Base-by-base conservation (phyloP, 1,140 invertebrate genomes). In the Pseudachorutes palmiensis region DNA sequence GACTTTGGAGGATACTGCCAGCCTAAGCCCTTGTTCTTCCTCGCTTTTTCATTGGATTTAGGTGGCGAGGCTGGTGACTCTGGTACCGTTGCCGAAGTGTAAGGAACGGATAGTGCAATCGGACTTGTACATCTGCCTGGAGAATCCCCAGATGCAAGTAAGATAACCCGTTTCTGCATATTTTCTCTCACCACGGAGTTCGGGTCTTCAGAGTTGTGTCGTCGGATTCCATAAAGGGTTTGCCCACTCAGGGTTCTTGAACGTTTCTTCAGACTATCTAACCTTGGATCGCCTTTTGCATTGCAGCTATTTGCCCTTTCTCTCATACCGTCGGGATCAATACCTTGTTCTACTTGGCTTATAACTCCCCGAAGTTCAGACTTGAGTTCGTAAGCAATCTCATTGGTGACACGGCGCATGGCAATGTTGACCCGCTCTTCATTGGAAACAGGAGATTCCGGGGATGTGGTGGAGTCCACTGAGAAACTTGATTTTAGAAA, bases 1-100 rank as follows among this genome's bases (percentile, higher is more conserved):
- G 82, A 82, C 74, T 90, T 91, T 0, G 89, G 86, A 9, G 89
- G 87, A 72, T 85, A 86, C 70, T 87, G 85, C 89, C 90, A 93
- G 74, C 77, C 75, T 2, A 65, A 64, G 9, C 30, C 51, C 2
- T 1, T 48, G 41, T 55, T 55, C 31, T 63, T 63, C 14, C 26
- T 41, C 3, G 3, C n/a, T n/a, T n/a, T n/a, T n/a, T n/a, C n/a
- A n/a, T n/a, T n/a, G n/a, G n/a, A n/a, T n/a, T n/a, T n/a, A n/a
- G n/a, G n/a, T n/a, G n/a, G n/a, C n/a, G n/a, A n/a, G n/a, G n/a
- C n/a, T n/a, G n/a, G n/a, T n/a, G 12, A 24, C 36, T 63, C 12
- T 12, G 32, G 29, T 5, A 12, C 29, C 9, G 22, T 36, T 14
- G 32, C 2, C 5, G 61, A 19, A 14, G 2, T 31, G 24, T 14